Evolutionary conservation across 2,888 invertebrate species (phyloP).

Genomic region (Limnephilus rhombicus): DNA sequence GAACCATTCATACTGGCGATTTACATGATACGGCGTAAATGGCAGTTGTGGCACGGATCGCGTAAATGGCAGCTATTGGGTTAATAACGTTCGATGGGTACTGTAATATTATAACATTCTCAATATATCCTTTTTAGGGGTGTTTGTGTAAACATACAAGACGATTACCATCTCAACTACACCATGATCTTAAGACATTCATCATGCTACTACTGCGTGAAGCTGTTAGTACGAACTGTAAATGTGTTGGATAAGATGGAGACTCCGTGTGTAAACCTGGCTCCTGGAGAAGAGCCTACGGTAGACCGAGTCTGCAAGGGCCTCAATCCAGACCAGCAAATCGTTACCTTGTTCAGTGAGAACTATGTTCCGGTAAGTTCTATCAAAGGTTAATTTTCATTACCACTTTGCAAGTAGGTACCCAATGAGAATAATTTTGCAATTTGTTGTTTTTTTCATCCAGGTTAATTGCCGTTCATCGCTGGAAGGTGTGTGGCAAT

Average conservation of each 20-base stretch:
- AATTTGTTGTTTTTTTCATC: neutral
- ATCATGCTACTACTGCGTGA: conserved; percentile 90
- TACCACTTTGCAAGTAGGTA: neutral
- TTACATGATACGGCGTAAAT: too few species aligned
- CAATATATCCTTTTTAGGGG: conserved; percentile 76
- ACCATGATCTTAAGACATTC: conserved; percentile 87
- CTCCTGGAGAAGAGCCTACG: conserved; percentile 81
- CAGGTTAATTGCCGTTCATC: conserved; percentile 93
- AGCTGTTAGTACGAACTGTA: conserved; percentile 89
- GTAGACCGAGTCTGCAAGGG: conserved; percentile 87
- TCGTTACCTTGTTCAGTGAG: conserved; percentile 92
- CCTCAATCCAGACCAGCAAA: conserved; percentile 87
- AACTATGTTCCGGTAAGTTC: conserved; percentile 87
- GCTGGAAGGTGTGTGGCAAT: conserved; percentile 97
- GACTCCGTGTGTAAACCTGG: conserved; percentile 87
- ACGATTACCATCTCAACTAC: conserved; percentile 88
- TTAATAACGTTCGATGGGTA: too few species aligned
- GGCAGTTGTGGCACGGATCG: too few species aligned
- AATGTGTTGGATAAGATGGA: conserved; percentile 94
- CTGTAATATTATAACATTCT: neutral
- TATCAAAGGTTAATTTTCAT: neutral
- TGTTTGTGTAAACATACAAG: conserved; percentile 83
- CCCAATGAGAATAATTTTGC: neutral
- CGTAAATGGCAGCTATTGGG: too few species aligned
- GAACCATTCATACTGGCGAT: too few species aligned